Base-by-base conservation (phyloP, 1,140 invertebrate species). In the Megalonaias nervosa region DNA sequence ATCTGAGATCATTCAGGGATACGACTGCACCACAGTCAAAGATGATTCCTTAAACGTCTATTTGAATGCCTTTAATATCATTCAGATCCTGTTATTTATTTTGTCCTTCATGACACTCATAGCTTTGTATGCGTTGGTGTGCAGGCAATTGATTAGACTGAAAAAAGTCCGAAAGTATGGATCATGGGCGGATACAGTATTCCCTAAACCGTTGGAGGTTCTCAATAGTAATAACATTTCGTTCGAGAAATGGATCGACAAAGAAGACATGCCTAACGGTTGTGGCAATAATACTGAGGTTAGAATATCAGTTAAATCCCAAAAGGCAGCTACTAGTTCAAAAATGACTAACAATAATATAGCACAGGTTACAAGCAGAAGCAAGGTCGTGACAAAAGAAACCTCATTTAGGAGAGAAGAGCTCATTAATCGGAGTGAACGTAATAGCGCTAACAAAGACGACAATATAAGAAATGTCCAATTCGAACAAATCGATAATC, bases 111-210 rank as follows among this genome's bases (percentile, higher is more conserved):
- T 69, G 62, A 57, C 74, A 56, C 55, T 78, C 5, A 38, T 23
- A 62, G 65, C 69, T 6, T 62, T 78, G 76, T 78, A 78, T 59
- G 14, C 23, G 12, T 59, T 78, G 14, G 71, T 78, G 55, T 65
- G 71, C 4, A 16, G 76, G 2, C 58, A 62, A 0, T 55, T 77
- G 17, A 65, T 66, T 15, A 71, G 56, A 56, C 64, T 62, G 68
- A 77, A 38, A 65, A 26, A 67, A 23, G 21, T 13, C n/a, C 64
- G 19, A 56, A 71, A 67, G 48, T 16, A 38, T 67, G 14, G 55
- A 12, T 26, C 38, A n/a, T 17, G 38, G 3, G 14, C 2, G 31
- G 21, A 21, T 67, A 38, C 31, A 67, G 38, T 38, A 26, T 12
- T 67, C 66, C 38, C 26, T 15, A 48, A 26, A 48, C 38, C 38